Evolutionary conservation across 2,797 vertebrate species (phyloP), one percentile per base, ranked within the genome.

Genomic region (Aeoliscus strigatus): DNA sequence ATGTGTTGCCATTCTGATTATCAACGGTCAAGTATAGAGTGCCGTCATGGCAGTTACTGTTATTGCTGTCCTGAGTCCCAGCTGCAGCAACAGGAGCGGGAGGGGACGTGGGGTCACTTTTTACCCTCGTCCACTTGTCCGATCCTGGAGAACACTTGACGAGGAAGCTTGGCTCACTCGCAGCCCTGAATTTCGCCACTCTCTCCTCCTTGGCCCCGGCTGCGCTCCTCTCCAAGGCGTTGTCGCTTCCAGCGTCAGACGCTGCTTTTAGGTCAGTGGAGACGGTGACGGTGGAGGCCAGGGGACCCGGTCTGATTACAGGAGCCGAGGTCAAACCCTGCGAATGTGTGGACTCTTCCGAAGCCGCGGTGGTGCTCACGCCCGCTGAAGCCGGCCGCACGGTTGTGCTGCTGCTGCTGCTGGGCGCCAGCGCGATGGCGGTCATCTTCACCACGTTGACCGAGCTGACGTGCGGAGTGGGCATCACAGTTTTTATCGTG

Each of bases 361-460:
- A 64, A 16, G 80, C 66, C 28, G 85, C 85, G 2, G 75, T 45
- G 65, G 78, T 77, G 23, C 59, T 86, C 55, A 80, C 60, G 8
- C 87, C 86, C 0, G 92, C 82, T 23, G 92, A 86, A 0, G 91
- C 82, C 27, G 90, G 92, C 60, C 93, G 77, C 54, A 86, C 73
- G 2, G 82, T 60, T 14, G 85, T 88, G 55, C 86, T 79, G 16
- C 79, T 67, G 16, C 79, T 67, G 75, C 81, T 90, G 86, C 88
- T 93, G 1, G 93, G 92, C 1, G 95, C 88, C 37, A 98, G 89
- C 16, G 96, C 93, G 60, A 99, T 97, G 75, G 96, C 88, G 15
- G 94, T 96, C 96, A 98, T 98, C 78, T 98, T 98, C 32, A 99
- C 94, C 76, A 99, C 93, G 5, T 97, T 98, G 60, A 97, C 86